These are phyloP conservation scores for Fundulus diaphanus DNA, from an alignment of 2,797 vertebrate species.

Conservation along the genomic window DNA sequence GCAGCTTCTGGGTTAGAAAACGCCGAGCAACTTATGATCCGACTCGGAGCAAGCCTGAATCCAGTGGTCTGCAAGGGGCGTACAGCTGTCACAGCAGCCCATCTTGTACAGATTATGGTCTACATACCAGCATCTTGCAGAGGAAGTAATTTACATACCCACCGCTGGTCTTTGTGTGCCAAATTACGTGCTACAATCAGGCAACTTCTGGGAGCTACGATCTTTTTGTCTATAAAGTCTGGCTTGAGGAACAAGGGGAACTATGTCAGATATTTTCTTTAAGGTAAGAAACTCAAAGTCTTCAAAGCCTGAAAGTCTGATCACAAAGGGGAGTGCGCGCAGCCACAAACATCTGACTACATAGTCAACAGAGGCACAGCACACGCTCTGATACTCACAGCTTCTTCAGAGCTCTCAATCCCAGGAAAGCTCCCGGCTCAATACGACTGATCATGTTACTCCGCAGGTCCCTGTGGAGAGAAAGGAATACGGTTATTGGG, in stretches of 20 bases:
- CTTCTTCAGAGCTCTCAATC: slow-evolving; percentile 90
- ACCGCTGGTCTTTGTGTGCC: not conserved
- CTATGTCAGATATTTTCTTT: not conserved
- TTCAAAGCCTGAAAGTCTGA: not conserved
- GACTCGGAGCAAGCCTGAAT: no score
- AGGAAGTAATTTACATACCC: not conserved
- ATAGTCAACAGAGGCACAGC: slow-evolving; percentile 17
- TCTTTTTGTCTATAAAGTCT: not conserved
- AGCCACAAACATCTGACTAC: slow-evolving; percentile 11
- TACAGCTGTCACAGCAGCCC: no score
- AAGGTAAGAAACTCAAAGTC: not conserved
- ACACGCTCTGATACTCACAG: slow-evolving; percentile 86
- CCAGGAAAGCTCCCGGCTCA: slow-evolving; percentile 93
- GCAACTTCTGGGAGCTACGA: not conserved
- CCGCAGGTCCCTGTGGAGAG: slow-evolving; percentile 88
- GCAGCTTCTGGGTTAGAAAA: not conserved
- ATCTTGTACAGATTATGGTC: not conserved
- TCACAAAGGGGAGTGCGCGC: not conserved
- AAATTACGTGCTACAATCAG: not conserved
- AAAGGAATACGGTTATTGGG: not conserved
- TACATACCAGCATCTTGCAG: not conserved
- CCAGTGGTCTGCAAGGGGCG: not conserved
- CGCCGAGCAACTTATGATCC: not conserved
- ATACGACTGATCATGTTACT: slow-evolving; percentile 94
- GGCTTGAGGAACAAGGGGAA: not conserved